Base-by-base conservation (phyloP, 2,888 invertebrate species). In the Pyrrhosoma nymphula region DNA sequence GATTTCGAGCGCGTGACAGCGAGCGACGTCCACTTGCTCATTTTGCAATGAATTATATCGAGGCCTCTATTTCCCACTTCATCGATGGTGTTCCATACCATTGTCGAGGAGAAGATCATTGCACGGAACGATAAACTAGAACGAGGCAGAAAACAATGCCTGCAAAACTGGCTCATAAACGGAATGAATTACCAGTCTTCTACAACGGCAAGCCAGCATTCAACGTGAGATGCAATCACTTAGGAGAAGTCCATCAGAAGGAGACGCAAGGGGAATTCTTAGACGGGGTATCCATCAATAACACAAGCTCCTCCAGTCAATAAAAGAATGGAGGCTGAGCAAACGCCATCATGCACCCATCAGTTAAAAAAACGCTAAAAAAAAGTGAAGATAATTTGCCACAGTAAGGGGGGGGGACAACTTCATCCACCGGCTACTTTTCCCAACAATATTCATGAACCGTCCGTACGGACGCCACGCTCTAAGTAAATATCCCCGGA, bases 371-470 rank as follows among this genome's bases (percentile, higher is more conserved):
- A 47, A 47, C 47, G 8, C 47, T 47, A 47, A 47, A 82, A 82
- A 35, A 82, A 16, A 16, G 30, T 35, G 35, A 82, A 82, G 69
- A 69, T 4, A 69, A 30, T 35, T 82, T n/a, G 35, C 82, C 23
- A 82, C 82, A 35, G 82, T 18, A 16, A 16, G 12, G 26, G 23
- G 60, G 12, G 69, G 69, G n/a, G 16, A 6, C 82, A 35, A 82
- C 82, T 82, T 82, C 30, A 82, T 8, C 82, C n/a, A 1, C 30
- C 35, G 30, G 30, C 35, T 82, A 82, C 82, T 82, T 82, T 82
- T 16, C 82, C 82, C 82, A 82, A 82, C 82, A 82, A 35, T 82
- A 82, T 82, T 35, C 30, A 82, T 82, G 82, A 82, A 82, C 82
- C 12, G 14, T 35, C 35, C 30, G 82, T 82, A 35, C 82, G 4